Evolutionary conservation across 2,888 invertebrate genomes (phyloP), one percentile per base, ranked within the genome.

Genomic region (Chamaedrilus cognettii): DNA sequence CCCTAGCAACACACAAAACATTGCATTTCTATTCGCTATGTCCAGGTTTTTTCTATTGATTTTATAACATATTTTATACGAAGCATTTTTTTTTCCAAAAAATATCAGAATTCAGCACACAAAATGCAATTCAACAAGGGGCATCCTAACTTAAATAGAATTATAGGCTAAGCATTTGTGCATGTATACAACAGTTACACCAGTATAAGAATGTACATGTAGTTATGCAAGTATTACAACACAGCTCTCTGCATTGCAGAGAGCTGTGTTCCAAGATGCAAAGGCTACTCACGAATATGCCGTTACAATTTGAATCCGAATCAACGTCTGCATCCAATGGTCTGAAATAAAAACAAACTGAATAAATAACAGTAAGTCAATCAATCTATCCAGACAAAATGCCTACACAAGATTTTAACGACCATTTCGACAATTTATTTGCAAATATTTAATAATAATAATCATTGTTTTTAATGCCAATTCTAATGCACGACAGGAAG

Each of bases 261-360:
- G n/a, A n/a, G n/a, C n/a, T n/a, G n/a, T 23, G 7, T 7, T 15
- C n/a, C 7, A n/a, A n/a, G 42, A 32, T 32, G 1, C 19, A 11
- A 28, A 76, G n/a, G n/a, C n/a, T n/a, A n/a, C 78, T 77, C 76
- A 83, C 84, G 70, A 75, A 79, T 57, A 84, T 83, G 33, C 84
- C 84, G 72, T 84, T 84, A 71, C 84, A 84, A 72, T 84, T 84
- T 5, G 81, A 78, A 72, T 84, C 84, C 23, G 64, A 42, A 2
- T 71, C 32, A 3, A 65, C 70, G 68, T 84, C 84, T 23, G 70
- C 72, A 62, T 78, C 65, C 5, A 75, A 51, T 11, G 83, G 77
- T 63, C 83, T 82, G 42, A 42, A 42, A 42, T 11, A 42, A 42
- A 11, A 42, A 19, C 19, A 42, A 42, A 42, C 7, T 42, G 7